phyloP scores from a whole-genome alignment of 2,797 vertebrate genomes.

The Ciconia nigra region DNA sequence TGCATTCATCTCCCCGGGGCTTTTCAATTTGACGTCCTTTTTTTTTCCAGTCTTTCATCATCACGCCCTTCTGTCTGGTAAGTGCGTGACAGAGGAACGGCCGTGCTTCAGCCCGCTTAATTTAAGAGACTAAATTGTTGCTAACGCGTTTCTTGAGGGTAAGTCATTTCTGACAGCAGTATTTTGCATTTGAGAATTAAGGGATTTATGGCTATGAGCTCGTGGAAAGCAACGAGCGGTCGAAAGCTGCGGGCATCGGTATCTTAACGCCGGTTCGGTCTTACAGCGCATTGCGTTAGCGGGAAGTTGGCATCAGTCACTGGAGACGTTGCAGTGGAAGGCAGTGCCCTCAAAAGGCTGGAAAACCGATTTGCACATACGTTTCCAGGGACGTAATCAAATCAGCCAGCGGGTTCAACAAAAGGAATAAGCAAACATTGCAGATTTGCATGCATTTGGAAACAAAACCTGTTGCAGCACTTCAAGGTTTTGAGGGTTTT shows the following conservation, averaged over 20 bases:
- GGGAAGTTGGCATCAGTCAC: background rate
- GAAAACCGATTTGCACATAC: background rate
- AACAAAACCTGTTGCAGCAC: background rate
- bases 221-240: background rate
- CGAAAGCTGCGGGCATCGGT: background rate
- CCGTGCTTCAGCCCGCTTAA: background rate
- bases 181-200: background rate
- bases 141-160: background rate
- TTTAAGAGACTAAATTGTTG: background rate
- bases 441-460: background rate
- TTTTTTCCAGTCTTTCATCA: background rate
- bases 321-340: background rate
- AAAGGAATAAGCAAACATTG: background rate
- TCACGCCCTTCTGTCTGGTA: background rate
- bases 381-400: constrained; percentile 5
- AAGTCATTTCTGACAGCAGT: background rate
- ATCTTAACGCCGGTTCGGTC: background rate
- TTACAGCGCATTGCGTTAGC: background rate
- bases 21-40: background rate
- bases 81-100: rapidly evolving
- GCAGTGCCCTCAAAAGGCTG: constrained; percentile 11
- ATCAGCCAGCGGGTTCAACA: background rate
- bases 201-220: background rate
- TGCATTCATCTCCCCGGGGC: background rate
- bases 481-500: background rate